A percentile compares a stretch with the other conserved stretches of the same genome.
Evolutionary conservation across 1,140 invertebrate genomes (phyloP).

Genomic region (Drosophila bifasciata): DNA sequence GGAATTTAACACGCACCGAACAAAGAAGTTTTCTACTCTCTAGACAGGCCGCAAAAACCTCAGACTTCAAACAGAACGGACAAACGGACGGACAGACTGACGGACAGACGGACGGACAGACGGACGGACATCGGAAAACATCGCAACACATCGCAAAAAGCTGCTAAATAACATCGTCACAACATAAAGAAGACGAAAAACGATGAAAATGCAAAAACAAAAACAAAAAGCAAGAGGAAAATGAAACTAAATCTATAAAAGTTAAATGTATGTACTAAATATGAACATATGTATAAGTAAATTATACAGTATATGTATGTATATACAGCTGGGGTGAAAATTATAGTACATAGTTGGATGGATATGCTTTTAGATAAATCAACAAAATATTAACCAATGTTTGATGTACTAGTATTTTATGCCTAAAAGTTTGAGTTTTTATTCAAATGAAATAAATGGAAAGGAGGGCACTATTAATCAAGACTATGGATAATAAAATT

Average conservation of each 20-base stretch:
- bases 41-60: constrained; percentile 41
- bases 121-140: constrained; percentile 3
- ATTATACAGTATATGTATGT: no score
- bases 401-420: no score
- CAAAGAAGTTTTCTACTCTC: constrained; percentile 76
- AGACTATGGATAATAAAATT: no score
- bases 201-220: constrained; percentile 70
- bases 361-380: no score
- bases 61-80: constrained; percentile 4
- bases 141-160: constrained; percentile 16
- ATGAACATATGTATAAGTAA: no score
- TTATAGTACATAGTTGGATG: no score
- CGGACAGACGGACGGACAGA: constrained; percentile 2
- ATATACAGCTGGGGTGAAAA: no score
- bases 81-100: background rate
- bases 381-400: no score
- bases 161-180: constrained; percentile 44
- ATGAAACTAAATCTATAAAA: constrained; percentile 42
- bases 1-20: constrained; percentile 65
- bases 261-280: background rate
- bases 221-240: constrained; percentile 37
- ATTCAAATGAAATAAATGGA: no score
- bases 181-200: constrained; percentile 33
- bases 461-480: no score
- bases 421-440: no score